Base-by-base conservation (phyloP, 1,140 invertebrate genomes). In the Zaprionus ornatus region DNA sequence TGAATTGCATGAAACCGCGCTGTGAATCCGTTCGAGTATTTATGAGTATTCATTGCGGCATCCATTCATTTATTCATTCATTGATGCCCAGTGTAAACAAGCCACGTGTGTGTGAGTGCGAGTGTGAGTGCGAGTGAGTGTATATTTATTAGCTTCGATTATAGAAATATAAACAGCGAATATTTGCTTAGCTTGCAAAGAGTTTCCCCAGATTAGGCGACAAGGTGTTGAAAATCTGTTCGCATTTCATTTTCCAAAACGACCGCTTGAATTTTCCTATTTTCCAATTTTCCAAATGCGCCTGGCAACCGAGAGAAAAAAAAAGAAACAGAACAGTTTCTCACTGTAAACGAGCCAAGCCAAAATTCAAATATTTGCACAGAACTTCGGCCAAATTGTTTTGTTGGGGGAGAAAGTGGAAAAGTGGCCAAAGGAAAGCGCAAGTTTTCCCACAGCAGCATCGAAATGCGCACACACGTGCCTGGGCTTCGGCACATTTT, bases 341-440 rank as follows among this genome's bases (percentile, higher is more conserved):
- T 19, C 15, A 55, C 68, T 23, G 60, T 12, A 64, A 70, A 61
- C 64, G 35, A 59, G 23, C 23, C 35, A 19, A 40, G 27, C 64
- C 48, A 35, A 62, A 69, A 57, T 69, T 66, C 77, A 83, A 87
- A 87, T 87, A 88, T 87, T 87, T 87, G 77, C 80, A 27, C 59
- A 40, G 40, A 70, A 59, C 67, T 64, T 64, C 59, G 13, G 25
- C 61, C 55, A 25, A 73, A 68, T 60, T 71, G 68, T 35, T 68
- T 37, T 7, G 55, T 37, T 7, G 55, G 65, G 17, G 17, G 25
- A 55, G 52, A 61, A 45, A 25, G 23, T 32, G 29, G n/a, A 60
- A 45, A 45, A 45, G 40, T 45, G 40, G 40, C 6, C 40, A 55
- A 68, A 56, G 50, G 35, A 56, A 75, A 79, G 68, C 54, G 67